These are phyloP conservation scores for Aulostomus chinensis DNA, from an alignment of 2,797 vertebrate genomes.

Conservation along the genomic window DNA sequence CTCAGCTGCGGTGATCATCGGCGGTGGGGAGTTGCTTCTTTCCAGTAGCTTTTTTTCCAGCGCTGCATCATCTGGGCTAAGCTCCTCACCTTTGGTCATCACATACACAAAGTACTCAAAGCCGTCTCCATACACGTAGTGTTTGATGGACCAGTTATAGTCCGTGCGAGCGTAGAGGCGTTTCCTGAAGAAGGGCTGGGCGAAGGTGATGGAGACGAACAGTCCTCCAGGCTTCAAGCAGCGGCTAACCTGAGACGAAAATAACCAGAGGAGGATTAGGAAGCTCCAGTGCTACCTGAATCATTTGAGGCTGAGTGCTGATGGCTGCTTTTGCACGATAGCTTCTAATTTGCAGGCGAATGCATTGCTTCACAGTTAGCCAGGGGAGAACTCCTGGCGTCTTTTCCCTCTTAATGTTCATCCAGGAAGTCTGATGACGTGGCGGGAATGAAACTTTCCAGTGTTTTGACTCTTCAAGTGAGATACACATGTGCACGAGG, in stretches of 20 bases:
- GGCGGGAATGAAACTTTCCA: too few relatives aligned
- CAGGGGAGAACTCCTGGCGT: too few relatives aligned
- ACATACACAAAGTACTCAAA: slow-evolving; percentile 91
- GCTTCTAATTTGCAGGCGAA: too few relatives aligned
- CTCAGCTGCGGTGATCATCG: not conserved
- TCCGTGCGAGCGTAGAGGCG: slow-evolving; percentile 83
- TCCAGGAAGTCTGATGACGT: slow-evolving; percentile 22
- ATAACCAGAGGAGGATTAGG: not conserved
- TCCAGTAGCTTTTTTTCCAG: slow-evolving; percentile 74
- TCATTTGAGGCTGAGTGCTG: not conserved
- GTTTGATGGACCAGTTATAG: slow-evolving; percentile 88
- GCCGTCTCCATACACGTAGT: slow-evolving; percentile 81
- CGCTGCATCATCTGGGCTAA: slow-evolving; percentile 77
- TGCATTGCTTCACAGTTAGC: too few relatives aligned
- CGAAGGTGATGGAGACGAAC: slow-evolving; percentile 90
- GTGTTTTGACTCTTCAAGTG: slow-evolving; percentile 17
- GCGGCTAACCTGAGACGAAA: slow-evolving; percentile 82
- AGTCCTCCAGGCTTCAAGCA: slow-evolving; percentile 85
- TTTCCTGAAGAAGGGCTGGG: slow-evolving; percentile 89
- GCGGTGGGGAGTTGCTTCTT: slow-evolving; percentile 27
- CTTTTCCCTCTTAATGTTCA: too few relatives aligned
- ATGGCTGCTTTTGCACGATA: too few relatives aligned
- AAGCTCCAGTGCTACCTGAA: not conserved
- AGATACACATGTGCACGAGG: slow-evolving; percentile 36
- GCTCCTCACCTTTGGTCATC: slow-evolving; percentile 87